phyloP scores from a whole-genome alignment of 2,797 vertebrate genomes.

The Yasuhikotakia modesta region DNA sequence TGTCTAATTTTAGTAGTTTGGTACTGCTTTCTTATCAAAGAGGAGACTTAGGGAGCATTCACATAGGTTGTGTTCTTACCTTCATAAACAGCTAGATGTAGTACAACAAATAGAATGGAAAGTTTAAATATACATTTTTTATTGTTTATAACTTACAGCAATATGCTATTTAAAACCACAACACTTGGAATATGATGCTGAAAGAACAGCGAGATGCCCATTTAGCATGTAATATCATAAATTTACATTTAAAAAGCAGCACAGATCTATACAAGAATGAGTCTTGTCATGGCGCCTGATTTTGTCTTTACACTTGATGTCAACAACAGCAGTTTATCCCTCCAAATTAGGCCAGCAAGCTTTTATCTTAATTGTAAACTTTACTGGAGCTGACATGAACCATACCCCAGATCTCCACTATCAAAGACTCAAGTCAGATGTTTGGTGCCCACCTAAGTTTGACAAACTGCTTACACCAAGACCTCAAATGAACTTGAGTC shows the following conservation, averaged over 20 bases:
- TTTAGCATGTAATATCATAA: too few relatives aligned
- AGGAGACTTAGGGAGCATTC: not conserved
- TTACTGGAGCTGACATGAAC: not conserved
- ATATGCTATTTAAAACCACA: too few relatives aligned
- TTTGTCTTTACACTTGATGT: not conserved
- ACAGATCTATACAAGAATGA: not conserved
- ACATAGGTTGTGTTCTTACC: not conserved
- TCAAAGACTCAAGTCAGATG: not conserved
- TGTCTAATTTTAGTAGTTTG: slow-evolving; percentile 25
- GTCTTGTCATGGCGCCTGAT: not conserved
- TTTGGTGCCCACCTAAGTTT: not conserved
- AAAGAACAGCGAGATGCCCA: not conserved
- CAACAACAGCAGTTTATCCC: not conserved
- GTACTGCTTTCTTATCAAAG: not conserved
- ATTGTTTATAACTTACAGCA: too few relatives aligned
- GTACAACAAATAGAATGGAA: too few relatives aligned
- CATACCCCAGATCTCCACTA: not conserved
- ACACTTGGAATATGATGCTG: not conserved
- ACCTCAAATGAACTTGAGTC: not conserved
- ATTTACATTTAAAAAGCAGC: too few relatives aligned
- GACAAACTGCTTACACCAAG: not conserved
- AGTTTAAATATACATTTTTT: too few relatives aligned
- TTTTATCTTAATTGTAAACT: not conserved
- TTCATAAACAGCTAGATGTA: not conserved
- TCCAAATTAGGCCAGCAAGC: not conserved